Conservation (phyloP, 2,888 invertebrate species). For the Ptychoptera albimana region DNA sequence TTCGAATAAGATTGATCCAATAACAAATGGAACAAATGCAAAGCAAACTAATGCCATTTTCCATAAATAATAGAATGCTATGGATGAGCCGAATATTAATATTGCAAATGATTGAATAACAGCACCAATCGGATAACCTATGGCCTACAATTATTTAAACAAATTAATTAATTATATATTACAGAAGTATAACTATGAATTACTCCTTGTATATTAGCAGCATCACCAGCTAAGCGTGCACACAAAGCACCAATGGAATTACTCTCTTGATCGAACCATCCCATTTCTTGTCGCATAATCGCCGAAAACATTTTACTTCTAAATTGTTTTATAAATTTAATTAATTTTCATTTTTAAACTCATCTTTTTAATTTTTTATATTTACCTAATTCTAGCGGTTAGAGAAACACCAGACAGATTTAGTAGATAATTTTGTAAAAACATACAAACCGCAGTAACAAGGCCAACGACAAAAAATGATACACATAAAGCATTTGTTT, state of each 20-base stretch:
- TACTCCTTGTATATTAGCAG: slow-evolving; percentile 52
- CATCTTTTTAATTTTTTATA: no score
- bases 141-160: slow-evolving; percentile 35
- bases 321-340: no score
- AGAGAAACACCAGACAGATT: slow-evolving; percentile 60
- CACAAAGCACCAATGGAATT: slow-evolving; percentile 57
- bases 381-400: slow-evolving; percentile 46
- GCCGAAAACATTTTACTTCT: slow-evolving; percentile 36
- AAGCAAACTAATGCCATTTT: slow-evolving; percentile 52
- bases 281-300: slow-evolving; percentile 56
- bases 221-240: slow-evolving; percentile 52
- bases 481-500: slow-evolving; percentile 44
- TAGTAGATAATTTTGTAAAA: slow-evolving; percentile 58
- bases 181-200: slow-evolving; percentile 9
- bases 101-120: slow-evolving; percentile 52
- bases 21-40: slow-evolving; percentile 50
- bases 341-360: slow-evolving; percentile 10
- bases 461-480: slow-evolving; percentile 48
- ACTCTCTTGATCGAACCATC: slow-evolving; percentile 51
- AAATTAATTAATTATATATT: slow-evolving; percentile 3
- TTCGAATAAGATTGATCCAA: slow-evolving; percentile 50
- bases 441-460: slow-evolving; percentile 46
- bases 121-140: slow-evolving; percentile 51
- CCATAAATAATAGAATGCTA: slow-evolving; percentile 52
- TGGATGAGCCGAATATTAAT: slow-evolving; percentile 41